Conservation (phyloP, 2,797 vertebrate genomes). For the Valencia hispanica region DNA sequence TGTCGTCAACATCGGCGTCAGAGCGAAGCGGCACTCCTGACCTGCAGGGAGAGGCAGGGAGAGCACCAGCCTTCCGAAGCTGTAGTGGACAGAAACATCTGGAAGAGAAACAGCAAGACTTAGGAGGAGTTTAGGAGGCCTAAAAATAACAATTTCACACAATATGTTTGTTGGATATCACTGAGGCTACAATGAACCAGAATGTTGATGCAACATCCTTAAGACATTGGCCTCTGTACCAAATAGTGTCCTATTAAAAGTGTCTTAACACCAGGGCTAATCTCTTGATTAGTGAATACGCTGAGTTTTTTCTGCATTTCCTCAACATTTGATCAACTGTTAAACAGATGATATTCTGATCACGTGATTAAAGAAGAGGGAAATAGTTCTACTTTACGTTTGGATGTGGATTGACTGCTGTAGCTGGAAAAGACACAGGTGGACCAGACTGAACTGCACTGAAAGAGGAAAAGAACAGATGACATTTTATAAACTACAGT, state of each 20-base stretch:
- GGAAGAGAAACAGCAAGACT: background rate
- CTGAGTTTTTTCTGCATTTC: background rate
- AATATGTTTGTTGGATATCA: background rate
- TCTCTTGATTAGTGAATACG: background rate
- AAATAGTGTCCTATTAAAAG: background rate
- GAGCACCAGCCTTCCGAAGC: conserved; percentile 49
- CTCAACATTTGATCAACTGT: background rate
- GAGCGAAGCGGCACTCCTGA: conserved; percentile 77
- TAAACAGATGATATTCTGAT: background rate
- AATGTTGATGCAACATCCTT: background rate
- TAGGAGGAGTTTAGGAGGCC: background rate
- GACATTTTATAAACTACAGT: background rate
- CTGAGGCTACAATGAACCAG: background rate
- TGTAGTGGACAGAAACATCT: conserved; percentile 41
- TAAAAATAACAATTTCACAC: background rate
- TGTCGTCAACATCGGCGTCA: conserved; percentile 81
- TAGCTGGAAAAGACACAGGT: background rate
- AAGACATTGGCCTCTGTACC: background rate
- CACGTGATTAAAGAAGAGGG: background rate
- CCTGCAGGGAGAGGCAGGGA: conserved; percentile 43
- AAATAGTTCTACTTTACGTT: background rate
- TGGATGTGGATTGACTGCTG: background rate
- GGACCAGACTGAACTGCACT: background rate
- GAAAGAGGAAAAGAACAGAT: background rate
- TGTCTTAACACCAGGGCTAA: background rate